These are phyloP conservation scores for Hiodon alosoides DNA, from an alignment of 2,113 vertebrate genomes.

Conservation along the genomic window DNA sequence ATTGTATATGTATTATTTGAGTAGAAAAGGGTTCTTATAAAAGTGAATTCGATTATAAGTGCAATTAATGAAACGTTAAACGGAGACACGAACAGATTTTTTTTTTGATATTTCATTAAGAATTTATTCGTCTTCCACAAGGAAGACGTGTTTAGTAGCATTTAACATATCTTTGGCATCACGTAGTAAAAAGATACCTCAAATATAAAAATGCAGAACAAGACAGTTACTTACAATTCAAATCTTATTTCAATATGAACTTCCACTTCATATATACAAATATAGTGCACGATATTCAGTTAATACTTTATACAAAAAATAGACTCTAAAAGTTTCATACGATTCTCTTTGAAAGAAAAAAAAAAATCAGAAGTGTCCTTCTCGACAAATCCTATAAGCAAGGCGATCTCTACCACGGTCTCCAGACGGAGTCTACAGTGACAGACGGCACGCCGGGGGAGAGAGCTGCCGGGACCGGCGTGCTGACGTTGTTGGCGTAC, in stretches of 20 bases:
- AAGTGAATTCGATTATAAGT: no score
- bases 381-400: conserved; percentile 32
- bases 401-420: conserved; percentile 79
- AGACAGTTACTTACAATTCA: conserved; percentile 61
- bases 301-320: conserved; percentile 53
- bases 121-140: conserved; percentile 64
- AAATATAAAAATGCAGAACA: conserved; percentile 60
- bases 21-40: no score
- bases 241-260: conserved; percentile 74
- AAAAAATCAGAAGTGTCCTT: conserved; percentile 1
- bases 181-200: conserved; percentile 41
- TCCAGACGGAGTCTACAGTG: conserved; percentile 85
- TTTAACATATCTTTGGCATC: conserved; percentile 58
- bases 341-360: conserved; percentile 8
- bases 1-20: no score
- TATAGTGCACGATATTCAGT: conserved; percentile 57
- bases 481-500: conserved; percentile 57
- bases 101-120: conserved; percentile 46
- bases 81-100: background rate
- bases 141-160: conserved; percentile 63
- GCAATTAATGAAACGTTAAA: no score
- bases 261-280: conserved; percentile 61
- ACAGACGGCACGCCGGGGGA: conserved; percentile 57
- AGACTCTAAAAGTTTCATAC: conserved; percentile 44
- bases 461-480: conserved; percentile 34